Percentiles rank a stretch among this genome's conserved stretches.
These are phyloP conservation scores for Onychostruthus taczanowskii DNA, from an alignment of 2,113 vertebrate species.

Conservation along the genomic window DNA sequence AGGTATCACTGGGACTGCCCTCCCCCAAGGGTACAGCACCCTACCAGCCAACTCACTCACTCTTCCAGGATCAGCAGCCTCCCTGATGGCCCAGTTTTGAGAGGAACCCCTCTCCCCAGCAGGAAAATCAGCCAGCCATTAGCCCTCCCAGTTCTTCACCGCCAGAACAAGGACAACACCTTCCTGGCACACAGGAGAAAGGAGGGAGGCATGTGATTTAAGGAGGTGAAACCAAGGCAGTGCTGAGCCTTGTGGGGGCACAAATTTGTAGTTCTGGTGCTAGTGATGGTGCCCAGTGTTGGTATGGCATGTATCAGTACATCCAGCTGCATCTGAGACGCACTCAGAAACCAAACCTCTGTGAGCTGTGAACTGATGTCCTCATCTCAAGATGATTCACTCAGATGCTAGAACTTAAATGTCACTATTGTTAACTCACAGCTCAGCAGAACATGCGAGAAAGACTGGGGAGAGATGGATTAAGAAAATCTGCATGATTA, in stretches of 20 bases:
- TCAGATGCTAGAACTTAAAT: constrained; percentile 25
- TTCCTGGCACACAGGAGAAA: background rate
- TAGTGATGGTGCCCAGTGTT: background rate
- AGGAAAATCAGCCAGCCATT: background rate
- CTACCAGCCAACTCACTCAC: background rate
- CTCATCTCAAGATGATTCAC: constrained; percentile 26
- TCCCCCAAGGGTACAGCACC: background rate
- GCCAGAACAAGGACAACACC: background rate
- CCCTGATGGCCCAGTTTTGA: background rate
- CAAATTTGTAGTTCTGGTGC: background rate
- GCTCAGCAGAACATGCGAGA: background rate
- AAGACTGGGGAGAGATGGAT: background rate
- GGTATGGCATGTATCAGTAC: background rate
- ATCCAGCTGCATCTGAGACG: fast-evolving
- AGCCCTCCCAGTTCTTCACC: background rate
- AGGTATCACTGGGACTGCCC: background rate
- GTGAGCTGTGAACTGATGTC: background rate
- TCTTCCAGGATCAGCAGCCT: background rate
- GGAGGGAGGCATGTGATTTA: background rate
- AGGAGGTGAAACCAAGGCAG: background rate
- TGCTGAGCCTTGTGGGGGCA: background rate
- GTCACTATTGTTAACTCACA: constrained; percentile 4
- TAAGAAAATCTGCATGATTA: background rate
- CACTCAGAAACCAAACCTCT: background rate
- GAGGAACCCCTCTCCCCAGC: background rate